Conservation (phyloP, 2,113 vertebrate species). For the Parus major region DNA sequence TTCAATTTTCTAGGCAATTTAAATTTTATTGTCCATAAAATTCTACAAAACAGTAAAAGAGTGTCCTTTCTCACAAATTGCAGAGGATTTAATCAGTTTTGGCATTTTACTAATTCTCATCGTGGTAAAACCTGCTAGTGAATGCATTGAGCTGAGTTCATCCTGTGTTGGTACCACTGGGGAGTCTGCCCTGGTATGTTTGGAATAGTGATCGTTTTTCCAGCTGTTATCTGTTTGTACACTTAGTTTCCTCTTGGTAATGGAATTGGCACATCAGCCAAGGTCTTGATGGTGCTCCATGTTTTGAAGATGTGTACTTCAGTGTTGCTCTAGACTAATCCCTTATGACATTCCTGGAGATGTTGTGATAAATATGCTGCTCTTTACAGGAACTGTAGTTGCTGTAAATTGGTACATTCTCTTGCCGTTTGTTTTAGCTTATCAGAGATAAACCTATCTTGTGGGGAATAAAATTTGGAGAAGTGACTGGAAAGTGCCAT, state of each 20-base stretch:
- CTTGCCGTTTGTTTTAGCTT: neutral
- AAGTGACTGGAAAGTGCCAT: neutral
- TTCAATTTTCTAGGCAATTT: slow-evolving; percentile 65
- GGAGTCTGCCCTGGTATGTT: neutral
- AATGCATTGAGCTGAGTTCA: neutral
- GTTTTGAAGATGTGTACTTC: neutral
- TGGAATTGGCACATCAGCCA: neutral
- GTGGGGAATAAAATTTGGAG: neutral
- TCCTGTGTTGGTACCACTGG: neutral
- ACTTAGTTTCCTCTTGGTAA: neutral
- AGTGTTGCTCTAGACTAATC: neutral
- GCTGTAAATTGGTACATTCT: neutral
- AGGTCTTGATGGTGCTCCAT: neutral
- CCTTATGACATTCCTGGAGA: neutral
- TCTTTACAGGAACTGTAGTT: neutral
- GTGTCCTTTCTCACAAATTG: slow-evolving; percentile 16
- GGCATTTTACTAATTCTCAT: neutral
- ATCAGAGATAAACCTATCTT: neutral
- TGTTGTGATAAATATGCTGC: neutral
- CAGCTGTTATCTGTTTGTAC: neutral
- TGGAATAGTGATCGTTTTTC: neutral
- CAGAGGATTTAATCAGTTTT: slow-evolving; percentile 22
- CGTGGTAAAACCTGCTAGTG: neutral
- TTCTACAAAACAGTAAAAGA: slow-evolving; percentile 26
- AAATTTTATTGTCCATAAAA: slow-evolving; percentile 67